Evolutionary conservation across 2,113 vertebrate genomes (phyloP).

Genomic region (Alethe castanea): DNA sequence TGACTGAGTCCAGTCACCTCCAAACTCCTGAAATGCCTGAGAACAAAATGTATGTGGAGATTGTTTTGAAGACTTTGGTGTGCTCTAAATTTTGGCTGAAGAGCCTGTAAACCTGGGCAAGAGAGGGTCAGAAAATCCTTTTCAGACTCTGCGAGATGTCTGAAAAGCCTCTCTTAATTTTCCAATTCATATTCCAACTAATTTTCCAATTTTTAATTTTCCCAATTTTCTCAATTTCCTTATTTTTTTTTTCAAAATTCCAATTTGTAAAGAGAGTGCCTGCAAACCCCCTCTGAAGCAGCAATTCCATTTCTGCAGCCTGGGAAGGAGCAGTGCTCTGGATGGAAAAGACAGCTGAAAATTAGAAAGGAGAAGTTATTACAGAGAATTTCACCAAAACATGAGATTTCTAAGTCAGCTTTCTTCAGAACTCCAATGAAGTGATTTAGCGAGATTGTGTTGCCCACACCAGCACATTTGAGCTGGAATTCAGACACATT

Average conservation of each 20-base stretch:
- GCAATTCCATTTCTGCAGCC: not conserved
- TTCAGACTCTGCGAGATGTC: rapidly evolving
- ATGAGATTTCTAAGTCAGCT: not conserved
- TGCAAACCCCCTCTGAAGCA: not conserved
- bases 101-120: not conserved
- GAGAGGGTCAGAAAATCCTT: not conserved
- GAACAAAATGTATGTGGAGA: rapidly evolving
- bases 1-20: not conserved
- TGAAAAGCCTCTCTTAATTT: not conserved
- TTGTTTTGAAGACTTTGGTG: not conserved
- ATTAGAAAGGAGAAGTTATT: not conserved
- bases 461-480: not conserved
- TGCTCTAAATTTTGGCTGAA: not conserved
- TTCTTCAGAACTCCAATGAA: not conserved
- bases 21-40: not conserved
- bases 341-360: not conserved
- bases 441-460: not conserved
- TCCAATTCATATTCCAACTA: not conserved
- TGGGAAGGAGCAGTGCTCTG: not conserved
- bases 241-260: no score
- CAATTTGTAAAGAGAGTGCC: no score
- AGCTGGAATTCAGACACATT: not conserved
- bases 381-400: not conserved
- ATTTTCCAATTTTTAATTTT: no score
- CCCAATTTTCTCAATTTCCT: not conserved